Base-by-base conservation (phyloP, 2,113 vertebrate genomes). In the Limnothrissa miodon region DNA sequence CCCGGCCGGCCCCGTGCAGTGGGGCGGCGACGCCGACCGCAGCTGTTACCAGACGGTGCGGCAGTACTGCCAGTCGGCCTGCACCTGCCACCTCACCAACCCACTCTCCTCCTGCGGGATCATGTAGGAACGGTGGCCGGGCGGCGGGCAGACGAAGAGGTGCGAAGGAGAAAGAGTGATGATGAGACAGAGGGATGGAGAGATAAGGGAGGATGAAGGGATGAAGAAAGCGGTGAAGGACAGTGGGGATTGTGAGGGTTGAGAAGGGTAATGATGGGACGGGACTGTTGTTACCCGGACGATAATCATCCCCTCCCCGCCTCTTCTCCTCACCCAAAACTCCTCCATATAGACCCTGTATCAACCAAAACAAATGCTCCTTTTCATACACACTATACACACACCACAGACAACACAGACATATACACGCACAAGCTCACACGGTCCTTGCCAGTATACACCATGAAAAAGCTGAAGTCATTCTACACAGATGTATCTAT, bases 21-120 rank as follows among this genome's bases (percentile, higher is more conserved):
- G 98, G 98, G 97, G 96, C 33, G 96, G 96, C 0, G 98, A 99
- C 21, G 94, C 96, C 0, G 98, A 99, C 94, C 97, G 98, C 93
- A 98, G 97, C 94, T 99, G 98, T 95, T 99, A 99, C 93, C 98
- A 99, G 95, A 99, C 97, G 94, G 98, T 99, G 89, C 97, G 97
- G 91, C 98, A 98, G 90, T 99, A 99, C 95, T 99, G 98, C 78
- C 97, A 98, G 89, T 98, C 98, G 0, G 98, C 97, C 82, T 99
- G 98, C 92, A 98, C 96, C 90, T 99, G 98, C 93, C 98, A 98
- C 81, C 94, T 97, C 87, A 94, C 97, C 89, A 99, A 99, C 93
- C 98, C 98, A 0, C 95, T 99, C 86, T 97, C 97, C 10, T 96
- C 98, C 92, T 99, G 98, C 88, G 95, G 96, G 93, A 99, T 99